Evolutionary conservation across 2,888 invertebrate genomes (phyloP).

Genomic region (Seira ritae): DNA sequence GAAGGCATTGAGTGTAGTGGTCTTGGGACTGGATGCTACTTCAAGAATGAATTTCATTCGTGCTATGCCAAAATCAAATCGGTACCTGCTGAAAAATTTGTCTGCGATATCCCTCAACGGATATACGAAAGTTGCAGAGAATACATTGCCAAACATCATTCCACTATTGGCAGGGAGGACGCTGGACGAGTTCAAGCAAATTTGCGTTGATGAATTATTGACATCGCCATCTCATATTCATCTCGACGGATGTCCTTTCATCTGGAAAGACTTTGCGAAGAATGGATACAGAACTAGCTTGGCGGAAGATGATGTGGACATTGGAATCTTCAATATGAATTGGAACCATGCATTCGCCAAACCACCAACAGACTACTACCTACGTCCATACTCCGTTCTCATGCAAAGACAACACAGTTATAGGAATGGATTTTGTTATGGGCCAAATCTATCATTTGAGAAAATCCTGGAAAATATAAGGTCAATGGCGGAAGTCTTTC

Average conservation of each 20-base stretch:
- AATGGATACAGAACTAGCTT: slow-evolving; percentile 21
- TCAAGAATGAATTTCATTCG: slow-evolving; percentile 75
- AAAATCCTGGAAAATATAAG: not conserved
- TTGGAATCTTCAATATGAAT: not conserved
- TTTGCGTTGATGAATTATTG: slow-evolving; percentile 78
- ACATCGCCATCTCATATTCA: not conserved
- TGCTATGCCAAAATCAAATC: slow-evolving; percentile 74
- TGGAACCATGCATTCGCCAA: not conserved
- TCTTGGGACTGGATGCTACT: slow-evolving; percentile 75
- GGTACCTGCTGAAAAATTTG: slow-evolving; percentile 73
- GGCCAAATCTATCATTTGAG: slow-evolving; percentile 22
- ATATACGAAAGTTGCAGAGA: slow-evolving; percentile 77
- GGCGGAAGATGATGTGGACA: slow-evolving; percentile 19
- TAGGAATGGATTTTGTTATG: slow-evolving; percentile 3
- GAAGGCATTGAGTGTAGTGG: slow-evolving; percentile 74
- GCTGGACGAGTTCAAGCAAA: slow-evolving; percentile 53
- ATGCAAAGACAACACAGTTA: not conserved
- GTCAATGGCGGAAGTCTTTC: slow-evolving; percentile 2
- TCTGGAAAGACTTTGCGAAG: slow-evolving; percentile 24
- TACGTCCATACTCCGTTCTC: not conserved
- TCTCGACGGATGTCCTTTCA: slow-evolving; percentile 2
- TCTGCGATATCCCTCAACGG: slow-evolving; percentile 74
- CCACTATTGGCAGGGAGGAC: slow-evolving; percentile 75
- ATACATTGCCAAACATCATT: slow-evolving; percentile 77
- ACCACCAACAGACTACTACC: slow-evolving; percentile 27